These are phyloP conservation scores for Phrynocephalus guinanensis DNA, from an alignment of 2,797 vertebrate genomes.

Conservation along the genomic window DNA sequence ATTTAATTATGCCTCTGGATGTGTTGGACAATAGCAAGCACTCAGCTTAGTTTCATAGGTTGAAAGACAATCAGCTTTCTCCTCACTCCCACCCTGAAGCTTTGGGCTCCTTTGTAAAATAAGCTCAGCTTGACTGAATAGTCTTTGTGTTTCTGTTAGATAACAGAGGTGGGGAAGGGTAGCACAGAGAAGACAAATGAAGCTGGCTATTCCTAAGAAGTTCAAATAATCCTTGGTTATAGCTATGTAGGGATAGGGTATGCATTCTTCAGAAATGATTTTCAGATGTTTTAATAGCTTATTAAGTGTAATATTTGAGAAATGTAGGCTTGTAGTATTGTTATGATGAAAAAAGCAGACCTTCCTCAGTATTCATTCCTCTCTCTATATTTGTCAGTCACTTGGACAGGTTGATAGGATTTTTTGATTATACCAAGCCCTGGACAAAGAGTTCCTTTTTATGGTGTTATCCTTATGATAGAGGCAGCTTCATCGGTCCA, in stretches of 20 bases:
- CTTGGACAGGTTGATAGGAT: neutral
- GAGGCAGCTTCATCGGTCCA: neutral
- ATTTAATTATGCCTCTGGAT: conserved; percentile 17
- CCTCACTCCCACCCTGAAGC: neutral
- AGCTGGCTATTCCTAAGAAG: conserved; percentile 17
- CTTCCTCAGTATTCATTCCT: neutral
- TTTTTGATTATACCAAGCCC: neutral
- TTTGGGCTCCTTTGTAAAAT: conserved; percentile 6
- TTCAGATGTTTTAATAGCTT: conserved; percentile 19
- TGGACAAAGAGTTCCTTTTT: neutral
- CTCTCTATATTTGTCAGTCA: neutral
- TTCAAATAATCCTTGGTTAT: conserved; percentile 11
- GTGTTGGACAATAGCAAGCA: neutral
- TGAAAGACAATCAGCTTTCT: neutral
- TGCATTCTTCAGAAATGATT: neutral
- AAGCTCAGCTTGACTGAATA: neutral
- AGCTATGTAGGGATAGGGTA: conserved; percentile 22
- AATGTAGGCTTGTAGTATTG: conserved; percentile 9
- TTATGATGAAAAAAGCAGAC: neutral
- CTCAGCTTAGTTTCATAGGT: neutral
- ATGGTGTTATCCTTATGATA: neutral
- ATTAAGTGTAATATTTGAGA: conserved; percentile 12
- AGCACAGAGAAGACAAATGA: conserved; percentile 16
- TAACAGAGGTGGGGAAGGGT: neutral
- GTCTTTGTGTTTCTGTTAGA: conserved; percentile 15